Evolutionary conservation across 2,888 invertebrate genomes (phyloP).

Genomic region (Drosophila pseudotalamancana): DNA sequence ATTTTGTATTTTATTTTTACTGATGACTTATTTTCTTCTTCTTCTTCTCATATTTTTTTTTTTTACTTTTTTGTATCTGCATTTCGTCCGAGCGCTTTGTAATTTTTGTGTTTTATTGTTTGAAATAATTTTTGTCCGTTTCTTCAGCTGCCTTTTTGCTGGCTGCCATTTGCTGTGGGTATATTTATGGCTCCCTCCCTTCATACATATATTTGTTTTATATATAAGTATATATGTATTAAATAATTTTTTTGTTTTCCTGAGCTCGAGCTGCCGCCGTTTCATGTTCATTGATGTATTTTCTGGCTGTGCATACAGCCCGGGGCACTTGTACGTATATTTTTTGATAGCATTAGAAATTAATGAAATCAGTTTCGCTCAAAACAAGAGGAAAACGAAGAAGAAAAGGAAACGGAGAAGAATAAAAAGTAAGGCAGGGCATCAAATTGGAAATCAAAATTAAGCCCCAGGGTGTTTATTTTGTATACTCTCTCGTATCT

Average conservation of each 20-base stretch:
- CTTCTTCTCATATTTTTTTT: background rate
- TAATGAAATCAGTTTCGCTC: constrained; percentile 71
- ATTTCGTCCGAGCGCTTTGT: constrained; percentile 41
- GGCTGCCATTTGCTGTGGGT: constrained; percentile 29
- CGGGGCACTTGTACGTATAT: constrained; percentile 55
- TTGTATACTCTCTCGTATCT: constrained; percentile 17
- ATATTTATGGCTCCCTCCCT: constrained; percentile 43
- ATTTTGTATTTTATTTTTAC: constrained; percentile 36
- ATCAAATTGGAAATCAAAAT: constrained; percentile 64
- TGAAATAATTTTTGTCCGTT: constrained; percentile 56
- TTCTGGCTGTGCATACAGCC: constrained; percentile 45
- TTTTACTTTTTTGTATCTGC: constrained; percentile 9
- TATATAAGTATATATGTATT: constrained; percentile 3
- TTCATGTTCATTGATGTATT: constrained; percentile 60
- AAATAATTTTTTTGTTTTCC: constrained; percentile 22
- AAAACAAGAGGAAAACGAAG: constrained; percentile 10
- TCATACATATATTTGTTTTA: constrained; percentile 8
- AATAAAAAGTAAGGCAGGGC: constrained; percentile 20
- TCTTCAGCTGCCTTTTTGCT: constrained; percentile 24
- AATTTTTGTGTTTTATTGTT: constrained; percentile 54
- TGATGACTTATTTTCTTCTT: constrained; percentile 50
- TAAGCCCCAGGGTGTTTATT: constrained; percentile 43
- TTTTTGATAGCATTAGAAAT: constrained; percentile 73
- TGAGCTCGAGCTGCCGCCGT: constrained; percentile 21
- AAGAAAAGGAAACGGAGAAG: constrained; percentile 1